Evolutionary conservation across 2,888 invertebrate species (phyloP), one percentile per base, ranked within the genome.

Genomic region (Drosophila ezoana): DNA sequence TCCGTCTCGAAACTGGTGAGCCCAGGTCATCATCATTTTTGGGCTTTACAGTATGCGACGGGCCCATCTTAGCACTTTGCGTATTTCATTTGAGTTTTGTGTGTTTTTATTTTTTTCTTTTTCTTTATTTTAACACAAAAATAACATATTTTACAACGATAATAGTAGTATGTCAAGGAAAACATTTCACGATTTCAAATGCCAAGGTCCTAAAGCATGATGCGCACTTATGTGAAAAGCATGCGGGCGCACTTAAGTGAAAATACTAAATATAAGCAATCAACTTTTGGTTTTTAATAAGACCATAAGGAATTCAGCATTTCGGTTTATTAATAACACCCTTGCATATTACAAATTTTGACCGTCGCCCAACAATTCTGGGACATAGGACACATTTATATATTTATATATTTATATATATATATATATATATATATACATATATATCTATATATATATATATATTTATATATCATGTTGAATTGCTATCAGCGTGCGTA

Each of bases 61-160:
- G 28, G 5, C 45, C 28, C 28, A 45, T 45, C 23, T 32, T 32
- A 10, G 6, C 11, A 45, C 37, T 1, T 8, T 9, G 9, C 16
- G n/a, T 4, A 8, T 54, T 37, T 44, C 28, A 44, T 14, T 4
- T 3, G 20, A 13, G 18, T 40, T 40, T 9, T 18, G 37, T 52
- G 4, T 52, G 9, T 35, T 59, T n/a, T 18, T 13, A 52, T 41
- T 32, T 16, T 28, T 18, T 57, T 40, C 2, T 11, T 20, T 23
- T 41, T 32, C 13, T 9, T 23, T 16, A 6, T 35, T 44, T 9
- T 16, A n/a, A 60, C 16, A 37, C 28, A n/a, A 60, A 44, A 53
- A 44, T 54, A 54, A 44, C 45, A 33, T n/a, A 18, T 47, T 54
- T 38, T 54, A n/a, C 44, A 45, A 33, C 16, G 20, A 20, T 13